These are phyloP conservation scores for Oreochromis tanganicae DNA, from an alignment of 2,113 vertebrate species.

Conservation along the genomic window DNA sequence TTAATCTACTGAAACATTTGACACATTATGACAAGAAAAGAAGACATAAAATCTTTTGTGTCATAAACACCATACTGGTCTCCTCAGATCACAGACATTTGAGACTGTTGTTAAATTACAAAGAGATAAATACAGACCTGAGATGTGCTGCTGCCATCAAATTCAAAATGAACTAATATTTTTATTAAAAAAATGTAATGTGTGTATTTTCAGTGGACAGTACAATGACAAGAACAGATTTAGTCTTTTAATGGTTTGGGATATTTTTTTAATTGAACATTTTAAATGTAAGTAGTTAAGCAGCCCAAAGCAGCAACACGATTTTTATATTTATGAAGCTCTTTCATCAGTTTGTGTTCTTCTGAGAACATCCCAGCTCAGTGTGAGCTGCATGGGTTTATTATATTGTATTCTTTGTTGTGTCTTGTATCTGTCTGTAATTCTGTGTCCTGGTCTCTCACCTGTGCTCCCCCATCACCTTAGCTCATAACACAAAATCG, in stretches of 20 bases:
- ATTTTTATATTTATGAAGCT: not conserved
- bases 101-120: not conserved
- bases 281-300: not conserved
- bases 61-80: not conserved
- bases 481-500: constrained; percentile 55
- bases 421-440: not conserved
- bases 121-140: not conserved
- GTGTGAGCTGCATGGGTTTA: not conserved
- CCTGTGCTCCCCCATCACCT: constrained; percentile 45
- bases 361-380: not conserved
- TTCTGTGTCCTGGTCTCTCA: constrained; percentile 4
- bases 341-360: not conserved
- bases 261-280: not conserved
- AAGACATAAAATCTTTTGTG: not conserved
- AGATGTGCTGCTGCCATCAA: not conserved
- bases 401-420: constrained; percentile 28
- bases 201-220: not conserved
- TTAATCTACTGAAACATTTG: not conserved
- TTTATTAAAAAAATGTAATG: not conserved
- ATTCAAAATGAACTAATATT: not conserved
- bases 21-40: not conserved
- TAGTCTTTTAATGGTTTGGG: not conserved
- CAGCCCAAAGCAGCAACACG: not conserved
- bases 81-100: not conserved
- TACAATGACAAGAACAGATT: not conserved